Evolutionary conservation across 2,888 invertebrate genomes (phyloP), one percentile per base, ranked within the genome.

Genomic region (Isotomurus palustris): DNA sequence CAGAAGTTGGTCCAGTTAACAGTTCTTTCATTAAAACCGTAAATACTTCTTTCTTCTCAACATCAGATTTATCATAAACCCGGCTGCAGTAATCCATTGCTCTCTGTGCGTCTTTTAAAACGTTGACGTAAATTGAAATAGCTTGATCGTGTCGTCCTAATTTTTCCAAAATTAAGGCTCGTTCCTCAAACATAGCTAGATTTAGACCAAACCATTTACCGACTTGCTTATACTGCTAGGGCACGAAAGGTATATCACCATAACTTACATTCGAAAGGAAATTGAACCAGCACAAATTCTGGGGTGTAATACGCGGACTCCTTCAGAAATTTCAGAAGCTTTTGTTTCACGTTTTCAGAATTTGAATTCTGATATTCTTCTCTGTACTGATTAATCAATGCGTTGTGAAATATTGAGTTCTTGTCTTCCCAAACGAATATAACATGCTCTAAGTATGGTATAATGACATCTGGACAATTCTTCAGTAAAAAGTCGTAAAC

Each of bases 371-470:
- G 49, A 71, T 79, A 73, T 71, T 86, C 86, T 69, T 91, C 90
- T 64, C 88, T 83, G 72, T 96, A 94, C 74, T 91, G 88, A 73
- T 88, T 88, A 3, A 94, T 84, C 49, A 99, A 78, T 2, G 88
- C 86, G 74, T 97, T 94, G 75, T 99, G 97, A 72, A 94, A 90
- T 47, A 87, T 74, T 0, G 89, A 81, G 73, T 86, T 88, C 0
- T 81, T 81, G 68, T 99, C 97, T 62, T 85, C 83, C 93, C 96
- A 96, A 2, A 83, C 82, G 63, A 87, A 82, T 27, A 99, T 89
- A 0, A 97, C 84, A 74, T 99, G 95, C 74, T 97, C 96, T 79
- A 97, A 77, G 75, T 97, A 99, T 0, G 91, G 88, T 72, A 95
- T 89, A 0, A 93, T 91, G 25, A 92, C 78, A 27, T 40, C 75